Evolutionary conservation across 1,140 invertebrate species (phyloP), one percentile per base, ranked within the genome.

Genomic region (Drosophila oshimai): DNA sequence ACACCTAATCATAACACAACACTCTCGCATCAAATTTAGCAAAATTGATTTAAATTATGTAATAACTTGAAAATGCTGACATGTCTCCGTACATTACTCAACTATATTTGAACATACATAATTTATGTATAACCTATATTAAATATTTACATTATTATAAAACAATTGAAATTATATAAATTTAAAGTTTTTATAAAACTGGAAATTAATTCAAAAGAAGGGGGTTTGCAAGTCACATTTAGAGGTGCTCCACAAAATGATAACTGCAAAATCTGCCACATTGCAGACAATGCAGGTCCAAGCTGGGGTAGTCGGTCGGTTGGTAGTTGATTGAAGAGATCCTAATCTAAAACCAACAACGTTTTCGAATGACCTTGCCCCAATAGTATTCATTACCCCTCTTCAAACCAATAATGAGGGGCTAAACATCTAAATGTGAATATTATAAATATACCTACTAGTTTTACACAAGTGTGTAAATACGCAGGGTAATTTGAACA

Each of bases 11-110:
- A 44, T 33, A 46, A 42, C 31, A 57, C 22, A 24, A 70, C 44
- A 51, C 31, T 54, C 60, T 71, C 62, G 76, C 42, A 60, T 77
- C 39, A 74, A 47, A 71, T 50, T 45, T 84, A 84, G 80, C 36
- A 55, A 84, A 84, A 84, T 84, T 84, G 54, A 57, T 71, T 80
- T 86, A 72, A 68, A 67, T 55, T 74, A 84, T 67, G 47, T 70
- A 70, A 37, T 78, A 64, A 50, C 51, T 34, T 54, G 34, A 70
- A 69, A 86, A 80, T 84, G 80, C 80, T 86, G 65, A 86, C 54
- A 61, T 44, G 72, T 80, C 69, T 72, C 58, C 81, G 79, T 78
- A 79, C 79, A 84, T 84, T 79, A 84, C 81, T 84, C 78, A 86
- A 84, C 71, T 86, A 86, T 72, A 58, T 71, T 68, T 42, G 22